Percentiles rank a stretch among this genome's conserved stretches.
These are phyloP conservation scores for Hexactinellida sp. DNA, from an alignment of 37 sponge, comb jelly and placozoan genomes.

Conservation along the genomic window DNA sequence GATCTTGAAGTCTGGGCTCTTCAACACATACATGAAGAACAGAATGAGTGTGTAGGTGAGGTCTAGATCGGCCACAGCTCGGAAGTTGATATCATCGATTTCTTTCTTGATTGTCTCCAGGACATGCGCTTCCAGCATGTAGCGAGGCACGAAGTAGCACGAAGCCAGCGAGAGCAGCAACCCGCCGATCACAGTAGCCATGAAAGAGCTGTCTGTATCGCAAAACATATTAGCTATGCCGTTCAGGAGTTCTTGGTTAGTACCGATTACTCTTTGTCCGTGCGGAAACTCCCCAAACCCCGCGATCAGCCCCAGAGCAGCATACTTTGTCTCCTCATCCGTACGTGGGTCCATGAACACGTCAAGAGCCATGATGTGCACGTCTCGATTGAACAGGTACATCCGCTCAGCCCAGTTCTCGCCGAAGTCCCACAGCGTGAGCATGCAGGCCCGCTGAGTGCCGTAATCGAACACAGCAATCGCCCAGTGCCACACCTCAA, in stretches of 20 bases:
- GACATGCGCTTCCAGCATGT: not conserved
- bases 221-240: not conserved
- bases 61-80: not conserved
- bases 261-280: not conserved
- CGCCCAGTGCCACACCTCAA: not conserved
- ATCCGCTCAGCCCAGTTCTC: not conserved
- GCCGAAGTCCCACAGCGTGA: not conserved
- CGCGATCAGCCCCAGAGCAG: not conserved
- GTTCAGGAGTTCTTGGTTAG: not conserved
- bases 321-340: not conserved
- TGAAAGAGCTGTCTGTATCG: not conserved
- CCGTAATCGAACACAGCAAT: not conserved
- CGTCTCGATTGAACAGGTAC: not conserved
- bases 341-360: not conserved
- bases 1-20: not conserved
- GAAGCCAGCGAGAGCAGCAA: not conserved
- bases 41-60: not conserved
- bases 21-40: not conserved
- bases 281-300: constrained; percentile 16
- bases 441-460: not conserved
- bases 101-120: not conserved
- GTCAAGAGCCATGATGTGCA: not conserved
- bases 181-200: not conserved
- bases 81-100: not conserved
- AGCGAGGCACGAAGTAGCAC: not conserved